phyloP scores from a whole-genome alignment of 92 coral and sea anemone genomes.

The Zoanthus sociatus region DNA sequence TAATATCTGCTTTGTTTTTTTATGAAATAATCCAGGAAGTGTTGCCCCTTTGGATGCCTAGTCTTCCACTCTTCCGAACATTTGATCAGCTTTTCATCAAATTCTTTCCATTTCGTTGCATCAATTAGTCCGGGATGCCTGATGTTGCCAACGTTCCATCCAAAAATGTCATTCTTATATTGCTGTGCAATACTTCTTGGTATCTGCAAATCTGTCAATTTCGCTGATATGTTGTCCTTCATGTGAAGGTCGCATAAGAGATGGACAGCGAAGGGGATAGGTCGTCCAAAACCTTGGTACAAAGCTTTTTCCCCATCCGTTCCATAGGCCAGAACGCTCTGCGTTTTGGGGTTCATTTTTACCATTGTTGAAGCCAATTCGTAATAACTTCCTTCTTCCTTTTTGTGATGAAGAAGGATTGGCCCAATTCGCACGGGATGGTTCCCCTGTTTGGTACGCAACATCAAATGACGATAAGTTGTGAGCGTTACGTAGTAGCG shows the following conservation, averaged over 20 bases:
- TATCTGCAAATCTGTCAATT: slow-evolving; percentile 35
- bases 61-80: neutral
- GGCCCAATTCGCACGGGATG: slow-evolving; percentile 62
- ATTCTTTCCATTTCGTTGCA: slow-evolving; percentile 7
- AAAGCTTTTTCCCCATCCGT: slow-evolving; percentile 61
- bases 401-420: slow-evolving; percentile 58
- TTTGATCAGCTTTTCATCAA: slow-evolving; percentile 23
- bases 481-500: slow-evolving; percentile 31
- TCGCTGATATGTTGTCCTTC: slow-evolving; percentile 50
- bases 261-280: slow-evolving; percentile 54
- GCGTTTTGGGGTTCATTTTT: slow-evolving; percentile 38
- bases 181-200: slow-evolving; percentile 24
- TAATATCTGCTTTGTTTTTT: slow-evolving; percentile 47
- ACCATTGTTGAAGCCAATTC: slow-evolving; percentile 44
- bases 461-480: slow-evolving; percentile 64
- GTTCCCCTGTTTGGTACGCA: slow-evolving; percentile 41
- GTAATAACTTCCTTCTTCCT: slow-evolving; percentile 43
- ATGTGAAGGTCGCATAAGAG: slow-evolving; percentile 55
- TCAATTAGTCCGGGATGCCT: slow-evolving; percentile 7
- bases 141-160: neutral
- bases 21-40: slow-evolving; percentile 35
- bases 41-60: slow-evolving; percentile 32
- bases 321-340: slow-evolving; percentile 47
- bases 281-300: slow-evolving; percentile 41
- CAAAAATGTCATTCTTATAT: slow-evolving; percentile 39